Evolutionary conservation across 2,888 invertebrate species (phyloP).

Genomic region (Litoditis marina): DNA sequence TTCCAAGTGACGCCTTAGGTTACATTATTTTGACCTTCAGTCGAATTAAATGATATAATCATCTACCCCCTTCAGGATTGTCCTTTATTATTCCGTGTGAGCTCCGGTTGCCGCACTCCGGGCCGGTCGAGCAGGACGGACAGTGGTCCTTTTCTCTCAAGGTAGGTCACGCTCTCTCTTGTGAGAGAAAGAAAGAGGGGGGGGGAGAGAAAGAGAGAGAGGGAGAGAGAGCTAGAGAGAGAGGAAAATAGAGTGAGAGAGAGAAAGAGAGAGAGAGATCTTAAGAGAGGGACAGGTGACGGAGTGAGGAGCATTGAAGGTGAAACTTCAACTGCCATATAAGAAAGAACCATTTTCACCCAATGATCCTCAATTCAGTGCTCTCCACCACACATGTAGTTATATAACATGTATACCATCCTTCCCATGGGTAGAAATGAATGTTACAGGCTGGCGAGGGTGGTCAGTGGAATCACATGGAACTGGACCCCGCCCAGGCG

Average conservation of each 20-base stretch:
- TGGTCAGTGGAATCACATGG: slow-evolving; percentile 48
- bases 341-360: no score
- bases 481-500: slow-evolving; percentile 30
- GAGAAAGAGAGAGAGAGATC: no score
- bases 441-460: slow-evolving; percentile 50
- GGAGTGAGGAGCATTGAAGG: background rate
- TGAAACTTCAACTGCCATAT: no score
- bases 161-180: background rate
- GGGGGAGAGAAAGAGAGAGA: no score
- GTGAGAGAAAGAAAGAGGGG: no score
- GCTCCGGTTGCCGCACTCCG: slow-evolving; percentile 77
- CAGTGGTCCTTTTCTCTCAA: slow-evolving; percentile 67
- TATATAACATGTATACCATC: background rate
- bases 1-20: no score
- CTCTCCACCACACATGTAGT: no score
- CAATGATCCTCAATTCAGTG: no score
- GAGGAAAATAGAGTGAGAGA: no score
- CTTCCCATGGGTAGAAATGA: background rate
- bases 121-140: slow-evolving; percentile 21
- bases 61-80: slow-evolving; percentile 67
- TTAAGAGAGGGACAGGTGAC: no score
- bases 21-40: no score
- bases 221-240: no score
- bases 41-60: background rate
- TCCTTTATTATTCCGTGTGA: slow-evolving; percentile 85